phyloP scores from a whole-genome alignment of 2,888 invertebrate genomes.

The Pseudococcus viburni region DNA sequence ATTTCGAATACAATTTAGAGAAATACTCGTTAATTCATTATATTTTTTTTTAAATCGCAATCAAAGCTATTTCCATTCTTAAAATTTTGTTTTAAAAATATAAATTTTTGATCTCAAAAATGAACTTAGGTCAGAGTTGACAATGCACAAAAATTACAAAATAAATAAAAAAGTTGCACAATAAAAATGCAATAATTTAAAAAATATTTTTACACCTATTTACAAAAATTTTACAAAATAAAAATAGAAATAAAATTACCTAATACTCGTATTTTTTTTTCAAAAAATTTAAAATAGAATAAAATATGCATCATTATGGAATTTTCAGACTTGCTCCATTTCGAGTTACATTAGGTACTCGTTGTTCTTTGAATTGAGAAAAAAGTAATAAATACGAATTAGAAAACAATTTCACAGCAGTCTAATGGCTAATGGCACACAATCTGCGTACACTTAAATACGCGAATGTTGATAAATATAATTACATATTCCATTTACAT shows the following conservation, averaged over 20 bases:
- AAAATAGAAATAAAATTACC: background rate
- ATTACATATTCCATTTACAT: background rate
- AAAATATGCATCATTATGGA: background rate
- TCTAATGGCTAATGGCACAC: background rate
- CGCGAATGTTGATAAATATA: background rate
- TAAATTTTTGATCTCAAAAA: background rate
- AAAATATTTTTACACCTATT: background rate
- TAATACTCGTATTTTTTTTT: background rate
- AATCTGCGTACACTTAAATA: background rate
- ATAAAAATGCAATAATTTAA: conserved; percentile 1
- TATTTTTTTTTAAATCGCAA: background rate
- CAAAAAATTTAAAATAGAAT: background rate
- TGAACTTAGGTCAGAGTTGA: background rate
- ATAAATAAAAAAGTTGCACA: background rate
- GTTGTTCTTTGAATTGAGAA: background rate
- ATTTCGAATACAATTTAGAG: background rate
- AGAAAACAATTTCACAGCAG: conserved; percentile 4
- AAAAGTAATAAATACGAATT: background rate
- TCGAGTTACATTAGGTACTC: background rate
- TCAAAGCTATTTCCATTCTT: too few relatives aligned
- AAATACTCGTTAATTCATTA: background rate
- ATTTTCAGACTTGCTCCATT: background rate
- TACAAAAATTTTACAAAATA: background rate
- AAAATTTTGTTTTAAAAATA: background rate
- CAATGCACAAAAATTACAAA: background rate